Conservation (phyloP, 2,797 vertebrate genomes). For the Brachyrhaphis roseni region DNA sequence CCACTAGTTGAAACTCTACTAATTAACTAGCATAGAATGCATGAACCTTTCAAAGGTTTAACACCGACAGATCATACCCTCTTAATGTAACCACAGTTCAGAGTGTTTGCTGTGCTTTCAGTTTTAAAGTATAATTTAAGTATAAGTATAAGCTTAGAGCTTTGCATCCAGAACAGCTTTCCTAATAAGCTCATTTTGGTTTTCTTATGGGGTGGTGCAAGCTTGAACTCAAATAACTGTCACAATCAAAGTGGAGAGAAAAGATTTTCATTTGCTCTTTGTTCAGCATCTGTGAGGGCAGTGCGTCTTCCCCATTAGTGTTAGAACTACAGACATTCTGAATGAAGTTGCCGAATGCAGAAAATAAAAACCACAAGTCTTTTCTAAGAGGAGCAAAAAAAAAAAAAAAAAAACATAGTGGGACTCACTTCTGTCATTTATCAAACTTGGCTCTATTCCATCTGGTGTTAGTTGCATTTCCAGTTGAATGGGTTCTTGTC, state of each 20-base stretch:
- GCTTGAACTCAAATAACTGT: conserved; percentile 27
- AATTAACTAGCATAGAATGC: conserved; percentile 36
- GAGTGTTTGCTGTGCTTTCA: conserved; percentile 26
- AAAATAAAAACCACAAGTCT: conserved; percentile 39
- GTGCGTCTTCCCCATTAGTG: conserved; percentile 23
- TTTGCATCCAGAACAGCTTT: conserved; percentile 42
- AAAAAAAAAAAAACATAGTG: neutral
- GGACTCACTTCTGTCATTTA: conserved; percentile 49
- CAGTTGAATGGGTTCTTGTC: conserved; percentile 75
- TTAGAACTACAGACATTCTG: conserved; percentile 18
- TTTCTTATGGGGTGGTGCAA: conserved; percentile 19
- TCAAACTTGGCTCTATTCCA: conserved; percentile 64
- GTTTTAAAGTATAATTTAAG: conserved; percentile 15
- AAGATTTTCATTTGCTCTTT: conserved; percentile 38
- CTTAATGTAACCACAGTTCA: conserved; percentile 36
- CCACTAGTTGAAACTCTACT: conserved; percentile 35
- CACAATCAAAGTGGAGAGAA: conserved; percentile 14
- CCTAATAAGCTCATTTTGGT: conserved; percentile 25
- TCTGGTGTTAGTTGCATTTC: conserved; percentile 61
- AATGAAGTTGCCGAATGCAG: conserved; percentile 50
- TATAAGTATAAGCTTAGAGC: conserved; percentile 41
- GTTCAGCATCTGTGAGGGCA: conserved; percentile 19
- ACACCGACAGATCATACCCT: conserved; percentile 34
- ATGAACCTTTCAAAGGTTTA: conserved; percentile 33
- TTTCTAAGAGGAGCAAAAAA: conserved; percentile 29